A percentile compares a stretch with the other conserved stretches of the same genome.
phyloP scores from a whole-genome alignment of 2,113 vertebrate species.

The Numenius arquata region DNA sequence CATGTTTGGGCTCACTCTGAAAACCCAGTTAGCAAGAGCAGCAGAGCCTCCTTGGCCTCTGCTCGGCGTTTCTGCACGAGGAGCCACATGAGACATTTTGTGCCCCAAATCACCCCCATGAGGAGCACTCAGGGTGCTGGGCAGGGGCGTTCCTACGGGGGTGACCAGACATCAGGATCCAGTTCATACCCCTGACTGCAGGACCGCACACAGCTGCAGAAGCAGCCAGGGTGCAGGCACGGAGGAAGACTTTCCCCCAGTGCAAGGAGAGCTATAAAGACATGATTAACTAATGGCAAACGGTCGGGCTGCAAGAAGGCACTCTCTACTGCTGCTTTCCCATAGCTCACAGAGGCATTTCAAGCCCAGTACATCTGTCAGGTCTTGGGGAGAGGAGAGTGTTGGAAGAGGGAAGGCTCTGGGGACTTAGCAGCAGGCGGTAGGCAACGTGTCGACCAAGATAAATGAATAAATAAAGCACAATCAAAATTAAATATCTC shows the following conservation, averaged over 20 bases:
- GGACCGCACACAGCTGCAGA: background rate
- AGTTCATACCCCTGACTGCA: accelerated
- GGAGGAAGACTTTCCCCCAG: background rate
- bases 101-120: no score
- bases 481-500: background rate
- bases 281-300: background rate
- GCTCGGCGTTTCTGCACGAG: accelerated
- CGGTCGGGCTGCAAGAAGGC: background rate
- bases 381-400: background rate
- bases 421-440: background rate
- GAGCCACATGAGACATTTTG: background rate
- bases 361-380: accelerated
- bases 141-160: background rate
- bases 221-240: background rate
- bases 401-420: background rate
- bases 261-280: background rate
- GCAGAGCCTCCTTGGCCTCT: background rate
- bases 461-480: background rate
- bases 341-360: background rate
- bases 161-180: background rate
- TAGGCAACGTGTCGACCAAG: background rate
- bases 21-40: background rate
- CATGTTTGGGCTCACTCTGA: background rate
- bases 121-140: background rate
- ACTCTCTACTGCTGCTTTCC: background rate